Base-by-base conservation (phyloP, 2,888 invertebrate genomes). In the Phalera bucephala region DNA sequence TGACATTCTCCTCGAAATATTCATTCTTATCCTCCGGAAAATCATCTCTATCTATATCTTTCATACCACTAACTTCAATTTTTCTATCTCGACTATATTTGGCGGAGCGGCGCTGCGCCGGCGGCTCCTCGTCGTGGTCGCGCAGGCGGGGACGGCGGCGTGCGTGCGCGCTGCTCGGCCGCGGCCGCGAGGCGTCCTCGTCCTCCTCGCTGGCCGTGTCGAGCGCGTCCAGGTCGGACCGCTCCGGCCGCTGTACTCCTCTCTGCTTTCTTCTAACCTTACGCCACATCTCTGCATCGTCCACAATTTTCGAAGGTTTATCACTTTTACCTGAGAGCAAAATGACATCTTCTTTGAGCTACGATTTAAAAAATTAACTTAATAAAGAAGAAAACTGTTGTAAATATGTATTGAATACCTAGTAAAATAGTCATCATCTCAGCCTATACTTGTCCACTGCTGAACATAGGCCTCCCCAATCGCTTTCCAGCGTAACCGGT, bases 291-390 rank as follows among this genome's bases (percentile, higher is more conserved):
- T 72, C 63, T 3, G 49, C 14, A 3, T 67, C 65, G 1, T 64
- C 61, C n/a, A 36, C 33, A 38, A 63, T 60, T 22, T 49, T 65
- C 26, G 33, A 28, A 14, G 55, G 43, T 40, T 53, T 67, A 19
- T 66, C 59, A 31, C 61, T 58, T 56, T 69, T 69, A 9, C 54
- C 77, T 76, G 63, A 21, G 64, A 61, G 36, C 21, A 35, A 33
- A 31, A 12, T 13, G n/a, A 13, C 21, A 14, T n/a, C 22, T n/a
- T n/a, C n/a, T n/a, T n/a, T n/a, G n/a, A n/a, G n/a, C n/a, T n/a
- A n/a, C n/a, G n/a, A n/a, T n/a, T n/a, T n/a, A n/a, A n/a, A n/a
- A n/a, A n/a, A n/a, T n/a, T n/a, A n/a, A n/a, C n/a, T n/a, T n/a
- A n/a, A n/a, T n/a, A n/a, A n/a, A n/a, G n/a, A n/a, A n/a, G n/a